Base-by-base conservation (phyloP, 2,888 invertebrate genomes). In the Pilophorus perplexus region DNA sequence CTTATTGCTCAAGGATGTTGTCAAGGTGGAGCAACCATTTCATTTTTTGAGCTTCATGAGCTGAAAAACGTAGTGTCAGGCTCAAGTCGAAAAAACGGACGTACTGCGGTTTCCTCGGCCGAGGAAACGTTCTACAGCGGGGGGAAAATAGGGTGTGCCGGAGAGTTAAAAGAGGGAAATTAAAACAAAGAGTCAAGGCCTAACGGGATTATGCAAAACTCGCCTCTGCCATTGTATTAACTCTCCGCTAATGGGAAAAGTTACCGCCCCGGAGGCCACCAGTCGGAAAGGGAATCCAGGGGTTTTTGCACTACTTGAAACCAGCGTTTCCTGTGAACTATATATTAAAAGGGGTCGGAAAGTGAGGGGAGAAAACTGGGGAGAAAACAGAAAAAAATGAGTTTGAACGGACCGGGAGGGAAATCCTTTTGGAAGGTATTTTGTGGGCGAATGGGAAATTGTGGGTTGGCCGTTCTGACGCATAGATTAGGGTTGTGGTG, bases 121-220 rank as follows among this genome's bases (percentile, higher is more conserved):
- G n/a, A n/a, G n/a, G n/a, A n/a, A n/a, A n/a, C n/a, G n/a, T n/a
- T n/a, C n/a, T n/a, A n/a, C n/a, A n/a, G n/a, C n/a, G n/a, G n/a
- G n/a, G n/a, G n/a, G n/a, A n/a, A n/a, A n/a, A n/a, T n/a, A n/a
- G n/a, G n/a, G n/a, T n/a, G n/a, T n/a, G n/a, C 22, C 20, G 23
- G 22, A 20, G 48, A 48, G 23, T 22, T 18, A 55, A 38, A 38
- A 38, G 55, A 14, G 37, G 55, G 37, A 55, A 55, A 55, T 55
- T 55, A 55, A 55, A 55, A 55, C 55, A 55, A 55, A 55, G 55
- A 55, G 55, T 33, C 55, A 37, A 55, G 38, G 55, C 37, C 55
- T 55, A 55, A 55, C 55, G 20, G 38, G 55, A 55, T 55, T 55
- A 55, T 55, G 55, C 55, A 55, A 55, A 55, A 55, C 55, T 55